These are phyloP conservation scores for Zosterops japonicus DNA, from an alignment of 2,113 vertebrate species.

Conservation along the genomic window DNA sequence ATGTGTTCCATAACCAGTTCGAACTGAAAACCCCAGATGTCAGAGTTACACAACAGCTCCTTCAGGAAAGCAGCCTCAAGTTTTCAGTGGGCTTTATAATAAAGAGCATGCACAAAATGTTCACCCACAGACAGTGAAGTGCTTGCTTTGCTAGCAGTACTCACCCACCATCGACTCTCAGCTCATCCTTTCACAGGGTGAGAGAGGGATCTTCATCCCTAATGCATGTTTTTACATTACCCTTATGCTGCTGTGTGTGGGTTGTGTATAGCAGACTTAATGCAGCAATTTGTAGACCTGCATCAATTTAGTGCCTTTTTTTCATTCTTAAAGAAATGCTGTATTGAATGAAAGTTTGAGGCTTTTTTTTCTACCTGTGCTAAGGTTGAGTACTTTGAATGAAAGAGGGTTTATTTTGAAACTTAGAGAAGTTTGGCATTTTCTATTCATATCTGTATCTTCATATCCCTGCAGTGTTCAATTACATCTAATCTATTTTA, in stretches of 20 bases:
- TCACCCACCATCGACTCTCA: conserved; percentile 52
- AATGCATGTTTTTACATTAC: conserved; percentile 64
- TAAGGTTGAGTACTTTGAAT: not conserved
- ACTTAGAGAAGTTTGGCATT: not conserved
- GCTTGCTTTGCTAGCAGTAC: conserved; percentile 36
- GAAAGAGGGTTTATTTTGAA: not conserved
- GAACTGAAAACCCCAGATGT: conserved; percentile 35
- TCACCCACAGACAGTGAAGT: conserved; percentile 61
- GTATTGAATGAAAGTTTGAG: conserved; percentile 1
- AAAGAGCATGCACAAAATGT: conserved; percentile 34
- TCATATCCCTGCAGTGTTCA: not conserved
- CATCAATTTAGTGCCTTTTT: conserved; percentile 13
- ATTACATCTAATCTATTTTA: not conserved
- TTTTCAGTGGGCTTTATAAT: conserved; percentile 56
- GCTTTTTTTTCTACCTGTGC: not conserved
- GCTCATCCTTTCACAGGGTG: conserved; percentile 13
- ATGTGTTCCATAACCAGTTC: conserved; percentile 44
- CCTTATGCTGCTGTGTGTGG: conserved; percentile 6
- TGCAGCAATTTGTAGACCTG: conserved; percentile 57
- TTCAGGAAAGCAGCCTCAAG: conserved; percentile 42
- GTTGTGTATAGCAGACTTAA: conserved; percentile 55
- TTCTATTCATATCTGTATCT: not conserved
- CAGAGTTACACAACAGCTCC: conserved; percentile 54
- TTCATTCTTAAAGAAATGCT: conserved; percentile 9
- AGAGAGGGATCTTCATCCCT: conserved; percentile 47